A percentile compares a stretch with the other conserved stretches of the same genome.
These are phyloP conservation scores for Aradophagus sp. DNA, from an alignment of 1,140 invertebrate species.

Conservation along the genomic window DNA sequence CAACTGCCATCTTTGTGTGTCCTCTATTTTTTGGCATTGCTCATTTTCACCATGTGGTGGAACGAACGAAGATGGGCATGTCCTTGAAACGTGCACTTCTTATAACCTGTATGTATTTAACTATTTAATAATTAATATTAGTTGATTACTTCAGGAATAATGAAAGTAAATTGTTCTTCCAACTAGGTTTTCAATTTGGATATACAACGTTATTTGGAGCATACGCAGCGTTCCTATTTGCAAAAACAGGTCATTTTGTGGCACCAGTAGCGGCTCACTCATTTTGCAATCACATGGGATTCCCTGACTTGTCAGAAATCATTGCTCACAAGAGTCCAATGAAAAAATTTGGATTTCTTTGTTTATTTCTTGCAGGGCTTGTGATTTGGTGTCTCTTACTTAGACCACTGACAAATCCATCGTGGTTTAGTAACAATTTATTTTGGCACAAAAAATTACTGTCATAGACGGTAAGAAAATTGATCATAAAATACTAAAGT, in stretches of 20 bases:
- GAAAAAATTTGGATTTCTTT: conserved; percentile 79
- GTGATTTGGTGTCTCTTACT: conserved; percentile 85
- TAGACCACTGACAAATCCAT: conserved; percentile 85
- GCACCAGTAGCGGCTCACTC: conserved; percentile 92
- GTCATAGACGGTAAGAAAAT: not conserved
- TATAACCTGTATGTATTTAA: conserved; percentile 79
- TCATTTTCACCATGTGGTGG: conserved; percentile 93
- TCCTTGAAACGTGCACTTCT: conserved; percentile 80
- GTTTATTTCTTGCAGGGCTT: conserved; percentile 85
- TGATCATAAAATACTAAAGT: no score
- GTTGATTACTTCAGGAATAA: no score
- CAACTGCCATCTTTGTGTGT: conserved; percentile 86
- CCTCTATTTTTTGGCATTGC: conserved; percentile 95
- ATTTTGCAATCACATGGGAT: conserved; percentile 97
- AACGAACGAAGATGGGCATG: conserved; percentile 83
- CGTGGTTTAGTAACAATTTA: conserved; percentile 83
- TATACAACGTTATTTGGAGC: conserved; percentile 95
- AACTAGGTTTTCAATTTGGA: conserved; percentile 87
- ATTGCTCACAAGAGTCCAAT: conserved; percentile 79
- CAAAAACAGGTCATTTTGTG: conserved; percentile 87
- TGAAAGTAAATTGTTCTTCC: no score
- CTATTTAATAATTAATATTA: not conserved
- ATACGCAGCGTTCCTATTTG: conserved; percentile 93
- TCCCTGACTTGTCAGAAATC: conserved; percentile 90
- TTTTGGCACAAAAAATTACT: conserved; percentile 73